Evolutionary conservation across 2,797 vertebrate species (phyloP).

Genomic region (Mormyrops boulengeri): DNA sequence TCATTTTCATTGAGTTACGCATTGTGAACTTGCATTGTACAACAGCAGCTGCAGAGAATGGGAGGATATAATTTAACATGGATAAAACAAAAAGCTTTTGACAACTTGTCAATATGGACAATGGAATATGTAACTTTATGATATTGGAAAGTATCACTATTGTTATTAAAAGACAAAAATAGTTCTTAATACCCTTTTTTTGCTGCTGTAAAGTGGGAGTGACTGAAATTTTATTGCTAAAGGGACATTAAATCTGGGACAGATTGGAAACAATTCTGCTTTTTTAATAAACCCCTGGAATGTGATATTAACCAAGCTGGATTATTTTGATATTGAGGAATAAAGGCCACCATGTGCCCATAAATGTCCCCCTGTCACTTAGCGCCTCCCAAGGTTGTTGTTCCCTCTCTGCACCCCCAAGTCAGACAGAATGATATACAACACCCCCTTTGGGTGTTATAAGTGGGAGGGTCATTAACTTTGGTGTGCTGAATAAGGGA

Average conservation of each 20-base stretch:
- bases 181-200: background rate
- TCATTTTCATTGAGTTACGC: background rate
- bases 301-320: background rate
- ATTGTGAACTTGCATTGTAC: background rate
- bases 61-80: background rate
- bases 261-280: background rate
- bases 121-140: background rate
- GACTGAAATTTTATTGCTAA: constrained; percentile 2
- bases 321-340: background rate
- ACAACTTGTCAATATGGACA: background rate
- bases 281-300: background rate
- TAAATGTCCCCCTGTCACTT: background rate
- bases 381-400: constrained; percentile 15
- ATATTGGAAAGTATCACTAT: background rate
- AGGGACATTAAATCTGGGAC: background rate
- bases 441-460: constrained; percentile 27
- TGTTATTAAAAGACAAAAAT: constrained; percentile 2
- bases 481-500: constrained; percentile 27
- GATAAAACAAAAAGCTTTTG: background rate
- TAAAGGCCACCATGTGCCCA: background rate
- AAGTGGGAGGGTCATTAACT: constrained; percentile 36
- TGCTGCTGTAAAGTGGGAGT: background rate
- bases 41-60: background rate
- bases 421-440: constrained; percentile 25
- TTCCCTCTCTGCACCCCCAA: constrained; percentile 33